Conservation (phyloP, 2,113 vertebrate genomes). For the Sciurus niger region DNA sequence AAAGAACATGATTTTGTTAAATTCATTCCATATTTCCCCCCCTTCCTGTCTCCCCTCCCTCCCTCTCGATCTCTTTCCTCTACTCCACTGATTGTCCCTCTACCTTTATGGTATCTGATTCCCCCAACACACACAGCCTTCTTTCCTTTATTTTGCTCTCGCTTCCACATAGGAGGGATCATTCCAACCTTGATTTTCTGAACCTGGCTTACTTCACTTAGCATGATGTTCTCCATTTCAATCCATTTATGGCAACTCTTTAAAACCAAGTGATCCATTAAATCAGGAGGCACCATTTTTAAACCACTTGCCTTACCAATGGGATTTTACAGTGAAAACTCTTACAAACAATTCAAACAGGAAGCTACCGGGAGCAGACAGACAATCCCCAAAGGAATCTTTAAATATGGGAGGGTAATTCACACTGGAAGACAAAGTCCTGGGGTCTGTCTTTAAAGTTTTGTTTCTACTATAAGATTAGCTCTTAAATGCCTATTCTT, state of each 20-base stretch:
- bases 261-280: background rate
- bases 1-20: no score
- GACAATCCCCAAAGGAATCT: background rate
- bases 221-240: no score
- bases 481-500: background rate
- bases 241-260: background rate
- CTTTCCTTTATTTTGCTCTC: no score
- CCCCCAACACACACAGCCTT: no score
- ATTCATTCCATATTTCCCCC: no score
- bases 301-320: conserved; percentile 6
- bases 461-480: conserved; percentile 54
- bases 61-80: no score
- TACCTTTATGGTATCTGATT: no score
- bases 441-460: background rate
- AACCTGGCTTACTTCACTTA: no score
- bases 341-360: background rate
- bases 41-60: no score
- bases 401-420: background rate
- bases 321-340: background rate
- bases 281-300: background rate
- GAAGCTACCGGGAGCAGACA: background rate
- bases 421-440: background rate
- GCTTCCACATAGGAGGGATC: no score
- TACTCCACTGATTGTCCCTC: no score
- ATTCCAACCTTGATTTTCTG: no score